Conservation (phyloP, 1,140 invertebrate species). For the Augochlora pura region DNA sequence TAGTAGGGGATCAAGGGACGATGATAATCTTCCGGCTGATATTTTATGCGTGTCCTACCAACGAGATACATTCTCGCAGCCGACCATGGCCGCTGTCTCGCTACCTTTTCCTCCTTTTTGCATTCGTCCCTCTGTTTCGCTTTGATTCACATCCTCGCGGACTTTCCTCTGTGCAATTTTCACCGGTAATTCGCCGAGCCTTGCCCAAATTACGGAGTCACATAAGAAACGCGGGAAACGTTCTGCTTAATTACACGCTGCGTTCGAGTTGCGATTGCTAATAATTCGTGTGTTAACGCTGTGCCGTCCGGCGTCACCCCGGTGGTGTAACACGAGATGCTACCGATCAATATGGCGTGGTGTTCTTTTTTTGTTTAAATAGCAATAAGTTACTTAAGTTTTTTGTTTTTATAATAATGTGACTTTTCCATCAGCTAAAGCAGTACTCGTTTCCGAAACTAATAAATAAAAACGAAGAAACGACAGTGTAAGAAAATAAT, state of each 20-base stretch:
- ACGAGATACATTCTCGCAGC: conserved; percentile 47
- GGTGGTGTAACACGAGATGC: too few species aligned
- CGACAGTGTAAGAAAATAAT: too few species aligned
- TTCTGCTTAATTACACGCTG: background rate
- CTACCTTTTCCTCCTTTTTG: conserved; percentile 35
- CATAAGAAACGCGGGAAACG: background rate
- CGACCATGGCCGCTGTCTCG: conserved; percentile 26
- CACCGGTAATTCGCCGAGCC: background rate
- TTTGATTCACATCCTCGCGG: background rate
- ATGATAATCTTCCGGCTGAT: conserved; percentile 71
- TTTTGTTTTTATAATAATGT: too few species aligned
- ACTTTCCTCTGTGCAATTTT: conserved; percentile 11
- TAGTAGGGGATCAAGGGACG: conserved; percentile 52
- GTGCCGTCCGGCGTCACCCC: too few species aligned
- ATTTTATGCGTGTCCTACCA: conserved; percentile 68
- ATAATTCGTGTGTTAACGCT: too few species aligned
- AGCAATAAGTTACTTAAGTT: too few species aligned
- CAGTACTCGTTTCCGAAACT: too few species aligned
- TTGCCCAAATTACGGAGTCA: conserved; percentile 19
- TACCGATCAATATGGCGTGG: too few species aligned
- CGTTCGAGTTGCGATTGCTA: background rate
- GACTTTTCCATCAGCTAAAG: too few species aligned
- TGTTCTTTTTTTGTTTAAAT: too few species aligned
- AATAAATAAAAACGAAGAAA: too few species aligned
- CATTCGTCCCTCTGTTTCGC: conserved; percentile 38